Evolutionary conservation across 2,888 invertebrate species (phyloP).

Genomic region (Hypercompe scribonia): DNA sequence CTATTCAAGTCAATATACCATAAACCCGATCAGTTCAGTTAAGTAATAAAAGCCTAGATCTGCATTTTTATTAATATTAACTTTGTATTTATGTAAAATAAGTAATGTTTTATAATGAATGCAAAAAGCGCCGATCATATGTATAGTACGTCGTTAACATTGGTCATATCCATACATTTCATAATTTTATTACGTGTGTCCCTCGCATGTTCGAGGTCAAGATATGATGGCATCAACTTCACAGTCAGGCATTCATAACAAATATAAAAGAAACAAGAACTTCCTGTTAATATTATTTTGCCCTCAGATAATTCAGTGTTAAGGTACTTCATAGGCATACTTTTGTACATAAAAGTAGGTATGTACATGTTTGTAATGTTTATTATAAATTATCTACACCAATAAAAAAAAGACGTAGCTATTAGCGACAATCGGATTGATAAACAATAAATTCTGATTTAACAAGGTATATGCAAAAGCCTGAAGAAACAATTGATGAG

Average conservation of each 20-base stretch:
- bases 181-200: constrained; percentile 5
- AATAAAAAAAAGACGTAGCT: not conserved
- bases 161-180: constrained; percentile 2
- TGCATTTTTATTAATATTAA: not conserved
- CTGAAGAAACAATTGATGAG: not conserved
- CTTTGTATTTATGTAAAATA: too few species aligned
- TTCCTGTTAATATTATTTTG: not conserved
- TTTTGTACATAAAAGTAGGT: not conserved
- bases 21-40: not conserved
- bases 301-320: not conserved
- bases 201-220: not conserved
- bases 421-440: not conserved
- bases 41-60: too few species aligned
- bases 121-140: constrained; percentile 13
- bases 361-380: not conserved
- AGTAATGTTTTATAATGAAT: too few species aligned
- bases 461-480: not conserved
- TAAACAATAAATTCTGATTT: not conserved
- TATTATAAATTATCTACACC: not conserved
- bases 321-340: not conserved
- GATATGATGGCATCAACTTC: not conserved
- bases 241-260: not conserved
- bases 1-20: too few species aligned
- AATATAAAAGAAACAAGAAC: not conserved
- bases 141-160: constrained; percentile 4